phyloP scores from a whole-genome alignment of 2,888 invertebrate species.

The Trichopoda pennipes region DNA sequence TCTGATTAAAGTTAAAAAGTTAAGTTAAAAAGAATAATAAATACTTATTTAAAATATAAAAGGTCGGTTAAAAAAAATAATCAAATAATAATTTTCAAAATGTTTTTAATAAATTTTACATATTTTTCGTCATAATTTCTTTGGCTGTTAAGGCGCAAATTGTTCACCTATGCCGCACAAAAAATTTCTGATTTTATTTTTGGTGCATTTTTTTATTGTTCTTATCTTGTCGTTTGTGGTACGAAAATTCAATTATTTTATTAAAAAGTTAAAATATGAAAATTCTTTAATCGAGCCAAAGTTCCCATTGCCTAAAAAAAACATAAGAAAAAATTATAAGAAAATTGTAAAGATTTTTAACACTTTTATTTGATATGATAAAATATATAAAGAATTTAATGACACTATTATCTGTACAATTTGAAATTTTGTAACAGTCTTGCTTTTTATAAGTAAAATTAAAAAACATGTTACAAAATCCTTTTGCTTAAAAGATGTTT shows the following conservation, averaged over 20 bases:
- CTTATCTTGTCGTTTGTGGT: conserved; percentile 42
- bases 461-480: neutral
- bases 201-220: neutral
- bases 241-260: conserved; percentile 66
- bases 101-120: too few relatives aligned
- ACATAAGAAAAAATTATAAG: neutral
- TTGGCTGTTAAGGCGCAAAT: neutral
- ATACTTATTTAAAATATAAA: too few relatives aligned
- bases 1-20: too few relatives aligned
- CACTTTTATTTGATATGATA: conserved; percentile 11
- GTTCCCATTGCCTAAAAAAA: conserved; percentile 30
- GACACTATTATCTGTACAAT: neutral
- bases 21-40: too few relatives aligned
- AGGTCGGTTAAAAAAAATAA: too few relatives aligned
- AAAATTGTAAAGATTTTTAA: conserved; percentile 13
- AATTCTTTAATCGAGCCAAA: conserved; percentile 55
- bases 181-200: conserved; percentile 17
- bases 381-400: too few relatives aligned
- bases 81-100: too few relatives aligned
- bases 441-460: neutral
- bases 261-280: conserved; percentile 66
- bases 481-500: neutral
- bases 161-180: neutral
- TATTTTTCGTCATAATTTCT: too few relatives aligned
- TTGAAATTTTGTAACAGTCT: neutral